phyloP scores from a whole-genome alignment of 1,140 invertebrate species.

The Leptinotarsa lineolata region DNA sequence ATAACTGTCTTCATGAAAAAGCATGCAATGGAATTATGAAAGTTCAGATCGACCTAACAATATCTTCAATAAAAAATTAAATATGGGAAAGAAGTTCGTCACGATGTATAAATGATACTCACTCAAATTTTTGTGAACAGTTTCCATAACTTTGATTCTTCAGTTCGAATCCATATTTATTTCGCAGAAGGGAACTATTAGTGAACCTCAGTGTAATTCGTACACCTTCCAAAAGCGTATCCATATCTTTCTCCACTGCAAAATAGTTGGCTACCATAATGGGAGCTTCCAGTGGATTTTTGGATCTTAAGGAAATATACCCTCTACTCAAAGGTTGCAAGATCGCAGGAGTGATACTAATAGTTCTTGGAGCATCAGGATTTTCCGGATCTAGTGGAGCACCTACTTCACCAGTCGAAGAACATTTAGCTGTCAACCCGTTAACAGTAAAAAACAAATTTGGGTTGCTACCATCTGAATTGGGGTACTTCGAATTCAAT shows the following conservation, averaged over 20 bases:
- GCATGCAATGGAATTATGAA: too few relatives aligned
- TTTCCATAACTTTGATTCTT: constrained; percentile 29
- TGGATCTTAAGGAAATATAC: constrained; percentile 51
- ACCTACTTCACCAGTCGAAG: constrained; percentile 58
- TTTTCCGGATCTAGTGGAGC: constrained; percentile 53
- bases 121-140: constrained; percentile 22
- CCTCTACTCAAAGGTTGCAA: constrained; percentile 82
- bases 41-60: too few relatives aligned
- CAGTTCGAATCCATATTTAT: constrained; percentile 73
- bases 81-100: too few relatives aligned
- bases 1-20: too few relatives aligned
- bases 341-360: constrained; percentile 68
- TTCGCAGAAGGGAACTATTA: constrained; percentile 68
- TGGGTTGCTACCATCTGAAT: constrained; percentile 57
- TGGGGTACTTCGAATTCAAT: constrained; percentile 62
- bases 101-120: constrained; percentile 9
- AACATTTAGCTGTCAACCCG: constrained; percentile 67
- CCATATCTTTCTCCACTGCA: constrained; percentile 73
- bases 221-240: constrained; percentile 72
- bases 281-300: constrained; percentile 77
- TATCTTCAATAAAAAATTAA: too few relatives aligned
- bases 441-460: constrained; percentile 72
- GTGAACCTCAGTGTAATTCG: constrained; percentile 65
- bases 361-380: constrained; percentile 55
- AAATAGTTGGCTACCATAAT: constrained; percentile 84